Evolutionary conservation across 2,797 vertebrate genomes (phyloP).

Genomic region (Sphaeramia orbicularis): DNA sequence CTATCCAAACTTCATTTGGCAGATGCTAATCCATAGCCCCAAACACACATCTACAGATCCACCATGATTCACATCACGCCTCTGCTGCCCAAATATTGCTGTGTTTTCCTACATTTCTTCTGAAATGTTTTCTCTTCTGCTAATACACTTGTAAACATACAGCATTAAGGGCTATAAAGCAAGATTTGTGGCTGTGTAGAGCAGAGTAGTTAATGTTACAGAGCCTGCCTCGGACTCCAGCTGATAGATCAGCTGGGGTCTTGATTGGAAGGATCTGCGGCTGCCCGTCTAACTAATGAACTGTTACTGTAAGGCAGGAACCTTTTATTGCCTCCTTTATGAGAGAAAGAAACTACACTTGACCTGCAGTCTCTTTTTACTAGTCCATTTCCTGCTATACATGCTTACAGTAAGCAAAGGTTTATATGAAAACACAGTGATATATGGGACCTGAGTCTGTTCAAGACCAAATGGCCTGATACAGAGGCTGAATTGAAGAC

Average conservation of each 20-base stretch:
- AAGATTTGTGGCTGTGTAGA: constrained; percentile 29
- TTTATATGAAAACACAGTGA: not conserved
- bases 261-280: constrained; percentile 47
- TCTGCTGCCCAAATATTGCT: constrained; percentile 30
- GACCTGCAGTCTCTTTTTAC: constrained; percentile 23
- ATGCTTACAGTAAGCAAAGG: not conserved
- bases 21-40: constrained; percentile 25
- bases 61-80: not conserved
- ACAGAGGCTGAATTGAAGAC: constrained; percentile 12
- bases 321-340: constrained; percentile 63
- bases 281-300: constrained; percentile 63
- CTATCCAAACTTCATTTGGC: constrained; percentile 26
- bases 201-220: constrained; percentile 28
- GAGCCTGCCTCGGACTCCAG: constrained; percentile 20
- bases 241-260: constrained; percentile 44
- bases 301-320: constrained; percentile 58
- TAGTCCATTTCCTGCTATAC: constrained; percentile 21
- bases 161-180: constrained; percentile 30
- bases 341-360: constrained; percentile 20
- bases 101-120: constrained; percentile 30
- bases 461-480: not conserved
- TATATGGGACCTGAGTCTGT: too few species aligned
- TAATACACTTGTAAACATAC: constrained; percentile 40
- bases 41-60: not conserved
- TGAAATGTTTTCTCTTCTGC: constrained; percentile 31